Base-by-base conservation (phyloP, 2,797 vertebrate genomes). In the Polyboroides typus region DNA sequence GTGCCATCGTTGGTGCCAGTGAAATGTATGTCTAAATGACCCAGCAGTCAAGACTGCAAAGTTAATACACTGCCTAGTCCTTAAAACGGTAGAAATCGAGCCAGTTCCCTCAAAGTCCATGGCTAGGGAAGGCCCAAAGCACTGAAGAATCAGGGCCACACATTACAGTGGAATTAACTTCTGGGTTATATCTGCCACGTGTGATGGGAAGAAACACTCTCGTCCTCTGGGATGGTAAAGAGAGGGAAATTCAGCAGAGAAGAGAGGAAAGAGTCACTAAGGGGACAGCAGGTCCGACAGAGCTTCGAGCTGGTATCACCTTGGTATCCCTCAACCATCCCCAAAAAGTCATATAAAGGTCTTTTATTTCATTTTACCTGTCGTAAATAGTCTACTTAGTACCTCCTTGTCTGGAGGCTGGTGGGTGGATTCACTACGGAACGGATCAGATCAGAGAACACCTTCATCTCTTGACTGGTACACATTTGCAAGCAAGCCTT, bases 281-380 rank as follows among this genome's bases (percentile, higher is more conserved):
- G 8, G 27, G 10, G 33, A 74, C 22, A 10, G 3, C 44, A 56
- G 23, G 27, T 19, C 29, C 10, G n/a, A 22, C 19, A 34, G 14
- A 53, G 16, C 29, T 55, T 36, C 5, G 21, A 87, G 58, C 19
- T n/a, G 44, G 19, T 31, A 11, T 45, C 63, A 82, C 38, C 67
- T 59, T 66, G 75, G 58, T 67, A 73, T 56, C 42, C 44, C 56
- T 67, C 3, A 1, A 44, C 50, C 29, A 15, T 53, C 25, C 29
- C 52, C 64, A 64, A 36, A 68, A 91, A 81, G 58, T 56, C 85
- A 66, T 26, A 60, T 1, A 27, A 89, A 81, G 55, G 29, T 59
- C n/a, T 84, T 89, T 50, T 25, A 68, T 40, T 76, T 40, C 59
- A 15, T 76, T 93, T 89, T 55, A 84, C 72, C 80, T 86, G 62